phyloP scores from a whole-genome alignment of 2,113 vertebrate species.

The Sterna hirundo region DNA sequence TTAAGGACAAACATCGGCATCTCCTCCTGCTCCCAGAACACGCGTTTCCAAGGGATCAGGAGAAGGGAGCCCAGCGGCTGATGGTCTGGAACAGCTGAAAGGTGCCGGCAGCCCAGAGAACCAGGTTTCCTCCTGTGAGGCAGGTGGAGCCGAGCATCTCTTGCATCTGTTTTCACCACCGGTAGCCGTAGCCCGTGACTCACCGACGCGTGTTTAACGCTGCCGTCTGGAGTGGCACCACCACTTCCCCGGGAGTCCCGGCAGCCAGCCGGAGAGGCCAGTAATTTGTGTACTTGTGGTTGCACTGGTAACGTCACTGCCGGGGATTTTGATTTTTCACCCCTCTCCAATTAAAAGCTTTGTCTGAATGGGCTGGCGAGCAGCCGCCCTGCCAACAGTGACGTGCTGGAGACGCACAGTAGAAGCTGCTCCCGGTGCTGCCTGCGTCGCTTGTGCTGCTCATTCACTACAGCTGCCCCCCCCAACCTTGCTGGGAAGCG shows the following conservation, averaged over 20 bases:
- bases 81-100: background rate
- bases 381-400: background rate
- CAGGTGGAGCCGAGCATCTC: background rate
- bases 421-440: background rate
- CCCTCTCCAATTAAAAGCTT: conserved; percentile 37
- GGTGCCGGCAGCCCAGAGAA: background rate
- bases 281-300: conserved; percentile 22
- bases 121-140: background rate
- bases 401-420: fast-evolving
- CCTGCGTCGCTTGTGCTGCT: background rate
- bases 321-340: conserved; percentile 3
- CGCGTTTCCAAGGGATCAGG: fast-evolving
- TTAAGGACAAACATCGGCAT: fast-evolving
- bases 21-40: background rate
- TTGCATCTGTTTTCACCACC: background rate
- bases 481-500: fast-evolving
- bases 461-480: background rate
- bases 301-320: conserved; percentile 27
- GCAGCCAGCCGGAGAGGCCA: background rate
- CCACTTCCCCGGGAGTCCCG: background rate
- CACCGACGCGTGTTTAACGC: background rate
- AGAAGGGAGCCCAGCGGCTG: background rate
- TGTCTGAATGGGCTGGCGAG: background rate
- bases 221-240: background rate
- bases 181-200: background rate